These are phyloP conservation scores for Aegithalos caudatus DNA, from an alignment of 2,113 vertebrate species.

Conservation along the genomic window DNA sequence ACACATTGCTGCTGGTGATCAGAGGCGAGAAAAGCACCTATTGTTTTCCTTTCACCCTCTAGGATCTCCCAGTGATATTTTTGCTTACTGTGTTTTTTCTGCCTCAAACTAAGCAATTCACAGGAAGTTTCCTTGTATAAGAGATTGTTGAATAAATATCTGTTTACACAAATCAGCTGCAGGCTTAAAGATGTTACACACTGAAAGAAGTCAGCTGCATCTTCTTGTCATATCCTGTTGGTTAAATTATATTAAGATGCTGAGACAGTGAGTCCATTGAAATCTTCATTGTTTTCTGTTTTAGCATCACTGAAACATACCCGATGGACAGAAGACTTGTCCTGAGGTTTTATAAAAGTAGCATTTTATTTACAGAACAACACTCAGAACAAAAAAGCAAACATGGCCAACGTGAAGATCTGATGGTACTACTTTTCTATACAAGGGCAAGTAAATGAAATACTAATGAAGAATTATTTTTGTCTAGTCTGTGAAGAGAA, in stretches of 20 bases:
- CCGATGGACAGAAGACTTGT: background rate
- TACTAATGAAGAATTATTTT: background rate
- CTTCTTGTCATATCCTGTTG: background rate
- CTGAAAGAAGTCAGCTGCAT: background rate
- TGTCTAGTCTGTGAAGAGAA: background rate
- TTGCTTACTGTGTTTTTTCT: background rate
- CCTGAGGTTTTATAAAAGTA: background rate
- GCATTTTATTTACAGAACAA: background rate
- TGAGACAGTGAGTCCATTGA: background rate
- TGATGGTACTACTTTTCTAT: background rate
- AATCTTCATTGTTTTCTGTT: background rate
- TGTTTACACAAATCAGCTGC: background rate
- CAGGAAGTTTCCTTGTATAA: background rate
- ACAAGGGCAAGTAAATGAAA: background rate
- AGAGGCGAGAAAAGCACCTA: background rate
- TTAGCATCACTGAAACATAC: background rate
- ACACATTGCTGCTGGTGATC: background rate
- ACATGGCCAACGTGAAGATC: background rate
- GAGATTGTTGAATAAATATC: slow-evolving; percentile 5
- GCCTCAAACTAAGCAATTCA: background rate
- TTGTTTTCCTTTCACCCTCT: background rate
- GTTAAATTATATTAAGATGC: background rate
- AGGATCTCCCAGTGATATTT: background rate
- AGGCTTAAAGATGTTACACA: background rate
- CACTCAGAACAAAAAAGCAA: background rate